phyloP scores from a whole-genome alignment of 2,797 vertebrate genomes.

The Myotis planiceps region DNA sequence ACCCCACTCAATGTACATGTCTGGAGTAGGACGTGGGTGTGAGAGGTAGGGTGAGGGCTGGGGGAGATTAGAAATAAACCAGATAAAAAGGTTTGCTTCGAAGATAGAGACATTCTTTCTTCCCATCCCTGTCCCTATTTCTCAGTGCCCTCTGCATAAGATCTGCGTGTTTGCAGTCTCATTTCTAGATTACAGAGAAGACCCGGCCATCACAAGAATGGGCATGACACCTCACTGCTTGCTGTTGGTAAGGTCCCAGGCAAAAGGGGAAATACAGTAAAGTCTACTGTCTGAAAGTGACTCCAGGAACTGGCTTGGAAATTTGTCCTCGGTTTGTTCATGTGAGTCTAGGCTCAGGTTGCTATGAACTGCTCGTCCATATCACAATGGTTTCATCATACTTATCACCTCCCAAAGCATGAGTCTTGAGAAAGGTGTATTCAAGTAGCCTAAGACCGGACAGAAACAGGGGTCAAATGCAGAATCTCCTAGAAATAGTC shows the following conservation, averaged over 20 bases:
- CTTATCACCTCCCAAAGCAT: not conserved
- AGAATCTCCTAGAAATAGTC: not conserved
- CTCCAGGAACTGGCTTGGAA: not conserved
- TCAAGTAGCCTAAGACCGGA: not conserved
- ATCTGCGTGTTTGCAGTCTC: not conserved
- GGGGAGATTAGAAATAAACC: not conserved
- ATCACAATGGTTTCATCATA: not conserved
- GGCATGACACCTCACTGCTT: not conserved
- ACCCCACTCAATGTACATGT: not conserved
- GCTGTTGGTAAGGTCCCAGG: not conserved
- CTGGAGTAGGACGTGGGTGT: not conserved
- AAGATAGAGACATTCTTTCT: not conserved
- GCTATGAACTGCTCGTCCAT: not conserved
- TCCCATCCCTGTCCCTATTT: too few species aligned
- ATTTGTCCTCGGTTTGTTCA: not conserved
- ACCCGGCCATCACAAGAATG: not conserved
- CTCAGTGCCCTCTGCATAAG: not conserved
- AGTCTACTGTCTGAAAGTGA: not conserved
- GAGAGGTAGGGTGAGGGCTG: not conserved
- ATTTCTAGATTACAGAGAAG: not conserved
- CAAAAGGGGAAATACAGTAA: not conserved
- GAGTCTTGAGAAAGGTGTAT: not conserved
- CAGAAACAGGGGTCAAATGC: not conserved
- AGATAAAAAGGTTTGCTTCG: not conserved
- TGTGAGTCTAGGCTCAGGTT: not conserved